Evolutionary conservation across 2,797 vertebrate genomes (phyloP).

Genomic region (Tympanoctomys barrerae): DNA sequence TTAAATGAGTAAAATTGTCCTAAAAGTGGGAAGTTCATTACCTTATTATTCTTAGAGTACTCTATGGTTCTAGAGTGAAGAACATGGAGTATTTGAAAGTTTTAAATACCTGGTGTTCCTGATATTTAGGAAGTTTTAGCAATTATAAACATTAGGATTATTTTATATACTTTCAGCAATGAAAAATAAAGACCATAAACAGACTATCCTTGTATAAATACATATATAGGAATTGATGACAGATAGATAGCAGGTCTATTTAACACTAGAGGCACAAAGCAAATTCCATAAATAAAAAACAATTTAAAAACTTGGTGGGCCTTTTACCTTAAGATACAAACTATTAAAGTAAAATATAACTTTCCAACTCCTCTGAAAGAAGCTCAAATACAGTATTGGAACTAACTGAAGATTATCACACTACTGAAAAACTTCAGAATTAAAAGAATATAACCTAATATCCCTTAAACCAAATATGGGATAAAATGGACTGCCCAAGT

Average conservation of each 20-base stretch:
- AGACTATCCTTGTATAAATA: neutral
- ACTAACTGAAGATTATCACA: neutral
- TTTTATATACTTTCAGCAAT: neutral
- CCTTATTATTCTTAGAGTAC: conserved; percentile 30
- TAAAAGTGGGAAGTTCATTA: conserved; percentile 3
- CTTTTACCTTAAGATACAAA: conserved; percentile 27
- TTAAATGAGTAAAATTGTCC: conserved; percentile 4
- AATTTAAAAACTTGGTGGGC: neutral
- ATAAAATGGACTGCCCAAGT: neutral
- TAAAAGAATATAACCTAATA: neutral
- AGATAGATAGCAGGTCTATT: neutral
- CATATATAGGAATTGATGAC: neutral
- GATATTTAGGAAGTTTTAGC: neutral
- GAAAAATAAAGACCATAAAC: conserved; percentile 24
- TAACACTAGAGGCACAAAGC: neutral
- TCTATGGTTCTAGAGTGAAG: neutral
- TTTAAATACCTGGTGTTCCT: neutral
- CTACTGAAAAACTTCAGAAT: conserved; percentile 45
- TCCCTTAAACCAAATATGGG: neutral
- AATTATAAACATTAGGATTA: conserved; percentile 48
- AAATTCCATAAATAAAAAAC: conserved; percentile 39
- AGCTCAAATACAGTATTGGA: neutral
- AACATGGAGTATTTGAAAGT: too few relatives aligned
- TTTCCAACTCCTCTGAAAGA: conserved; percentile 19
- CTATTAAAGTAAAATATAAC: neutral